Conservation (phyloP, 2,888 invertebrate genomes). For the Melieria picta region DNA sequence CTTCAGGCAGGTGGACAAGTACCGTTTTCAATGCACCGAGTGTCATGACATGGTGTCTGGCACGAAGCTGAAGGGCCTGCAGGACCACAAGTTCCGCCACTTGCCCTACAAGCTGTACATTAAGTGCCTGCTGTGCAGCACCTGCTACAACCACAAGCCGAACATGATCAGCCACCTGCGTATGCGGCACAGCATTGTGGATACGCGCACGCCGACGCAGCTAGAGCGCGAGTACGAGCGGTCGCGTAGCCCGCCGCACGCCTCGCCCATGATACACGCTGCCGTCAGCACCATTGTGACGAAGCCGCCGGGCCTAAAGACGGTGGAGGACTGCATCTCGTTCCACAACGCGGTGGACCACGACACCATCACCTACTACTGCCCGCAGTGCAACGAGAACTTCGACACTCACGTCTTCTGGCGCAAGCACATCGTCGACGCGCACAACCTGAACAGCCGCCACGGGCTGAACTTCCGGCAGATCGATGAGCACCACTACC, state of each 20-base stretch:
- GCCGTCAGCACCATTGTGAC: slow-evolving; percentile 7
- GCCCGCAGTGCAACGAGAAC: slow-evolving; percentile 57
- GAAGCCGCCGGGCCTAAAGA: slow-evolving; percentile 48
- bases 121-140: slow-evolving; percentile 58
- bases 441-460: slow-evolving; percentile 57
- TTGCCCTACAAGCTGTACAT: slow-evolving; percentile 56
- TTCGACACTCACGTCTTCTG: slow-evolving; percentile 59
- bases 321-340: slow-evolving; percentile 58
- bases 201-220: slow-evolving; percentile 39
- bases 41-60: slow-evolving; percentile 58
- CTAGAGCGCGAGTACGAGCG: slow-evolving; percentile 12
- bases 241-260: neutral
- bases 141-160: slow-evolving; percentile 60
- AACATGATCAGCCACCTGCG: slow-evolving; percentile 58
- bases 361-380: slow-evolving; percentile 58
- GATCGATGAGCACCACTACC: slow-evolving; percentile 57
- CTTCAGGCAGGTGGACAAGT: slow-evolving; percentile 57
- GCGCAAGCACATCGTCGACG: slow-evolving; percentile 61
- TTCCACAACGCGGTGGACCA: slow-evolving; percentile 60
- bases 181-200: slow-evolving; percentile 56
- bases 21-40: slow-evolving; percentile 55
- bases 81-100: slow-evolving; percentile 61
- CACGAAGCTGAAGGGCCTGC: slow-evolving; percentile 58
- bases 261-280: slow-evolving; percentile 22
- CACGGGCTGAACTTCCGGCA: slow-evolving; percentile 59